Evolutionary conservation across 2,888 invertebrate species (phyloP), one percentile per base, ranked within the genome.

Genomic region (Cephonodes hylas): DNA sequence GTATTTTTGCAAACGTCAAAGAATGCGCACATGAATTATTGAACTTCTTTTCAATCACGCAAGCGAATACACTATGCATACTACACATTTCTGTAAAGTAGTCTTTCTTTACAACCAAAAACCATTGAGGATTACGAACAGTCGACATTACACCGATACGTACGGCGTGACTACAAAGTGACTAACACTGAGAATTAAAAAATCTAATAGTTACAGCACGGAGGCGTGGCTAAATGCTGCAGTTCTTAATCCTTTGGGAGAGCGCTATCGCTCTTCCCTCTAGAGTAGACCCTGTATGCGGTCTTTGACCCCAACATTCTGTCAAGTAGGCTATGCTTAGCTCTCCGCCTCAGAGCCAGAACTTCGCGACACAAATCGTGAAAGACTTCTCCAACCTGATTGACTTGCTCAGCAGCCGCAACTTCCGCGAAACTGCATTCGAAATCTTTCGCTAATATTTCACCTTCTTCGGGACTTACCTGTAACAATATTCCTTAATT

Each of bases 351-450:
- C 8, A 95, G 95, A 20, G 95, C 94, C 64, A 97, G 89, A 3
- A 98, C 96, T 75, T 97, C 96, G 22, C 96, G 94, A 83, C 97
- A 97, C 23, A 97, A 93, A 75, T 97, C 97, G 80, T 95, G 96
- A 89, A 96, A 98, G 18, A 96, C 96, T 67, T 97, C 96, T 0
- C 96, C 96, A 4, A 98, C 96, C 80, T 96, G 96, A 61, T 94
- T 94, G 8, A 96, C 96, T 88, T 97, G 97, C 83, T 98, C 97
- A 0, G 97, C 97, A 0, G 97, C 97, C 0, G 97, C 96, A 10
- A 97, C 96, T 87, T 98, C 97, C 42, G 95, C 95, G 86, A 97
- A 98, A 79, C 95, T 95, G 85, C 97, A 97, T 79, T 97, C 97
- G 78, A 96, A 96, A 83, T 97, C 97, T 83, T 97, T 96, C 8